Conservation (phyloP, 35 echinoderm and acorn worm species). For the Chiridota heheva region DNA sequence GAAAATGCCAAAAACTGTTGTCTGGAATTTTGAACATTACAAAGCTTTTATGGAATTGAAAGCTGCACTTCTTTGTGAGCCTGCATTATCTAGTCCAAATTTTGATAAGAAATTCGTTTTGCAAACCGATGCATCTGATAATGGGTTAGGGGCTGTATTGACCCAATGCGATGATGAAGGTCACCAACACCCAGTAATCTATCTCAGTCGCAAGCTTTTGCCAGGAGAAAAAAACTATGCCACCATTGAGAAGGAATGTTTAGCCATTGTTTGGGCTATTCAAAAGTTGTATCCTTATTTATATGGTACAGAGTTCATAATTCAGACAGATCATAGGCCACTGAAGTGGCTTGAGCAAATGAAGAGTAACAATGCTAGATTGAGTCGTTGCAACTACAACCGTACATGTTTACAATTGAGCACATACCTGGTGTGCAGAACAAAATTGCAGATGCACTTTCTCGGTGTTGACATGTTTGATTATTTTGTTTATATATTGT, state of each 20-base stretch:
- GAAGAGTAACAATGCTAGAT: too few relatives aligned
- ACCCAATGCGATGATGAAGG: neutral
- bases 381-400: too few relatives aligned
- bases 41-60: neutral
- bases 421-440: too few relatives aligned
- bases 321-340: slow-evolving; percentile 46
- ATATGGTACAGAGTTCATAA: slow-evolving; percentile 32
- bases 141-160: slow-evolving; percentile 9
- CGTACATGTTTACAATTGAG: too few relatives aligned
- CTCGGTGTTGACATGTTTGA: too few relatives aligned
- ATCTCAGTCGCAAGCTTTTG: slow-evolving; percentile 2
- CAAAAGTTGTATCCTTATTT: slow-evolving; percentile 22
- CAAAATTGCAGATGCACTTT: too few relatives aligned
- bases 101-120: slow-evolving; percentile 28
- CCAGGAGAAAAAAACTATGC: slow-evolving; percentile 16
- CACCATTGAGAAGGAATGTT: slow-evolving; percentile 49
- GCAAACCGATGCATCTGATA: slow-evolving; percentile 23
- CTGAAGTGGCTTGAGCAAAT: slow-evolving; percentile 37
- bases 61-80: neutral
- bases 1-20: too few relatives aligned
- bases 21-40: neutral
- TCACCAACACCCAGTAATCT: neutral
- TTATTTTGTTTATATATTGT: too few relatives aligned
- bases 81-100: slow-evolving; percentile 2
- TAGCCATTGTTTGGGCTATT: slow-evolving; percentile 44